phyloP scores from a whole-genome alignment of 2,797 vertebrate genomes.

The Chloroceryle amazona region DNA sequence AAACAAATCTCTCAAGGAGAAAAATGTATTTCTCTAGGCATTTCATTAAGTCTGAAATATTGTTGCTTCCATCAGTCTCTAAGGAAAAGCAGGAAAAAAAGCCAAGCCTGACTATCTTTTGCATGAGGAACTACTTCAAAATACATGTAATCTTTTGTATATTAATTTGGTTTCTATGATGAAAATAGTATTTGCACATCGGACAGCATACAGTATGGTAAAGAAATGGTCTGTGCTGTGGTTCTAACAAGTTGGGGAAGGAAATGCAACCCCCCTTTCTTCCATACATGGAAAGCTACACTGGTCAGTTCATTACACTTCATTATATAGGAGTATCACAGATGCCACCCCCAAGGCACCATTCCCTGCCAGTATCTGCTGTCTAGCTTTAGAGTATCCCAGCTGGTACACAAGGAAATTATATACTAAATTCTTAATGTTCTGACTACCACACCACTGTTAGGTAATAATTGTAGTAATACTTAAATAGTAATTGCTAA shows the following conservation, averaged over 20 bases:
- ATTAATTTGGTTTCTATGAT: not conserved
- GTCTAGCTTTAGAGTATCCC: not conserved
- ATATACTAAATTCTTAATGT: not conserved
- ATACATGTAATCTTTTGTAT: not conserved
- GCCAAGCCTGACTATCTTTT: not conserved
- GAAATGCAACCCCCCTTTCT: not conserved
- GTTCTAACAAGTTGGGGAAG: not conserved
- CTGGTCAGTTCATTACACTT: not conserved
- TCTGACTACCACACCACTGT: not conserved
- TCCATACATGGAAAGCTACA: not conserved
- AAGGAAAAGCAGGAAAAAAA: not conserved
- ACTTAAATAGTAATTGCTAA: not conserved
- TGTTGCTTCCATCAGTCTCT: not conserved
- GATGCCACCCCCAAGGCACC: not conserved
- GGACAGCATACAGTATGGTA: not conserved
- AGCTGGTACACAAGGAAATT: not conserved
- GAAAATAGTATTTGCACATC: not conserved
- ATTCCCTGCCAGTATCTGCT: not conserved
- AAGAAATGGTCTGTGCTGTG: not conserved
- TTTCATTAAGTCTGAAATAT: not conserved
- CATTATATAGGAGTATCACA: not conserved
- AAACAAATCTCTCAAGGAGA: slow-evolving; percentile 22
- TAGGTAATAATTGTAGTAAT: not conserved
- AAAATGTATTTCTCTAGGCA: not conserved
- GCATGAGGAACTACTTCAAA: not conserved